Evolutionary conservation across 1,140 invertebrate species (phyloP), one percentile per base, ranked within the genome.

Genomic region (Atta texana): DNA sequence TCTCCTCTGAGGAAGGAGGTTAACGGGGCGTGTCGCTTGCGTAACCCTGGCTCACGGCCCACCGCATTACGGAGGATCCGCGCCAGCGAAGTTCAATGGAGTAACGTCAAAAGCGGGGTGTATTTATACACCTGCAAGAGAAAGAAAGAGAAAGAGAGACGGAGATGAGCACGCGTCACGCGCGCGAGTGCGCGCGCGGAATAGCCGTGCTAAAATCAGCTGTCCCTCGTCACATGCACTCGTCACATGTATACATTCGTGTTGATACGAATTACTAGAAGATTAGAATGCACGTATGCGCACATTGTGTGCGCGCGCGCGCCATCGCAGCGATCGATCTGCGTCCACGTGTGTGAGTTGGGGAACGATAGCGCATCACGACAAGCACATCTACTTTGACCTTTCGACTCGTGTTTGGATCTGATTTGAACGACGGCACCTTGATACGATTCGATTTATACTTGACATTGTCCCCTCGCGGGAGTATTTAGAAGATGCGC

Each of bases 1-100:
- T 75, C 85, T 86, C 86, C 91, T 77, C 57, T 72, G 87, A 80
- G 85, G 92, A 95, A 95, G 82, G 92, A 94, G 95, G 94, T 95
- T 91, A 94, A 88, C 92, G 88, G 91, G 92, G 91, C 92, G 89
- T 87, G 85, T 72, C 7, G 71, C 90, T 95, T 94, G 93, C 93
- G 93, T 94, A 94, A 94, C 87, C 89, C 90, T 95, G 94, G 92
- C 93, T 89, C 72, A 71, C 34, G 53, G 91, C 94, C 66, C 94
- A 93, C 88, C 82, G 63, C 82, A 89, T 92, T 89, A 71, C 89
- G 85, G 90, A 89, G 85, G 72, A 86, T 85, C 39, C 89, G 89
- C 92, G 93, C 93, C 93, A 95, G 94, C 93, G 21, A 7, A 28
- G 95, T 95, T 95, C 95, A 95, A 95, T 95, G 94, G 92, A 94